Conservation (phyloP, 2,888 invertebrate species). For the Mactromeris polynyma region DNA sequence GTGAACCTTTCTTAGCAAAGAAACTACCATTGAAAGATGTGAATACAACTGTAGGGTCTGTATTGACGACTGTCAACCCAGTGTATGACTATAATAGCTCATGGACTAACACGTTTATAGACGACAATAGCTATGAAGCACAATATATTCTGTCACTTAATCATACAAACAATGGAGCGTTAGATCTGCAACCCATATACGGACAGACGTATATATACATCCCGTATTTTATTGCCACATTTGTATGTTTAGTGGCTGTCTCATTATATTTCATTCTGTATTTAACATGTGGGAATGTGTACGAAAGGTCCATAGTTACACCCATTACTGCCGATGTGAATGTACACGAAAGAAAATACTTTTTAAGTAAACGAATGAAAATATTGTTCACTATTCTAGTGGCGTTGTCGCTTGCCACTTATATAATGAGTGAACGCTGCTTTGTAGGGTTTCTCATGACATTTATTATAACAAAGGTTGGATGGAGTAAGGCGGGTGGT, state of each 20-base stretch:
- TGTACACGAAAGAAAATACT: slow-evolving; percentile 11
- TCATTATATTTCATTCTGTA: slow-evolving; percentile 35
- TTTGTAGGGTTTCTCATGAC: slow-evolving; percentile 44
- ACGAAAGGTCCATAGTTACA: slow-evolving; percentile 3
- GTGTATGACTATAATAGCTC: neutral
- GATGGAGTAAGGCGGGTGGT: slow-evolving; percentile 30
- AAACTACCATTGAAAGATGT: neutral
- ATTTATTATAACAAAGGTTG: slow-evolving; percentile 31
- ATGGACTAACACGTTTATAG: neutral
- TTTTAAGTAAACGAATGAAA: slow-evolving; percentile 28
- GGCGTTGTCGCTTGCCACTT: slow-evolving; percentile 25
- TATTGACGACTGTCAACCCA: neutral
- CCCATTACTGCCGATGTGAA: neutral
- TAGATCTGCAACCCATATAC: neutral
- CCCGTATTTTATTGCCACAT: slow-evolving; percentile 38
- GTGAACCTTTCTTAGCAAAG: slow-evolving; percentile 60
- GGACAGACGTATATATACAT: slow-evolving; percentile 48
- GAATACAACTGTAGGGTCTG: neutral
- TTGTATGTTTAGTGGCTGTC: slow-evolving; percentile 33
- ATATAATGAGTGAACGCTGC: slow-evolving; percentile 35
- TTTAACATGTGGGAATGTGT: slow-evolving; percentile 44
- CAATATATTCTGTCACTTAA: no score
- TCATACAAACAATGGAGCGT: neutral
- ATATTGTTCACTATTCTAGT: slow-evolving; percentile 28
- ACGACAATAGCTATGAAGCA: neutral